Base-by-base conservation (phyloP, 2,113 vertebrate genomes). In the Nothoprocta pentlandii region DNA sequence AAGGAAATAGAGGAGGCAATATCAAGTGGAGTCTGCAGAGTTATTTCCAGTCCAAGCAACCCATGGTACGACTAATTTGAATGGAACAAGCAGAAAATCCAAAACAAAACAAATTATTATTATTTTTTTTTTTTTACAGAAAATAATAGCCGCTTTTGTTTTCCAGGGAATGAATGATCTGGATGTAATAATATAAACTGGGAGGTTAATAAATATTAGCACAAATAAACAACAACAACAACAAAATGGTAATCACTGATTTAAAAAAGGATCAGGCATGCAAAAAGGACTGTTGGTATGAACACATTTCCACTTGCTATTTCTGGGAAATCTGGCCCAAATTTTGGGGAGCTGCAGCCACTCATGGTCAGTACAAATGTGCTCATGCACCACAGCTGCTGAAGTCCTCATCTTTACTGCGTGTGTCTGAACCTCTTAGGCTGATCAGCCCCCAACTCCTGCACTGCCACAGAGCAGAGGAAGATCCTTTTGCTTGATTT, bases 1-100 rank as follows among this genome's bases (percentile, higher is more conserved):
- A 69, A 77, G 84, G 82, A 84, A 88, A 76, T 67, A 79, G 61
- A 79, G 59, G 49, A 91, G 89, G 19, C 26, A 71, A 73, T 82
- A 32, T 71, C 53, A 73, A 76, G 85, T 82, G 30, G 20, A 73
- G 12, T 54, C 34, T 85, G 21, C 67, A 68, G 21, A 90, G n/a
- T 92, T 88, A 62, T 77, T 85, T 92, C 25, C 28, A 86, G 12
- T 41, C 9, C 61, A 58, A 41, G 44, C 8, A 59, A 39, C 59
- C n/a, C 71, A 22, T 78, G n/a, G 68, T 68, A 23, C 54, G 28
- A 46, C 16, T 51, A 42, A 86, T 74, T 62, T 80, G 1, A 5
- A 54, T 19, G 74, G 84, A 53, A 47, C 75, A 30, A 58, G 2
- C 4, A 56, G 67, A 87, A 53, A 34, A 26, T 5, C 15, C 51